Percentiles rank a stretch among this genome's conserved stretches.
phyloP scores from a whole-genome alignment of 1,140 invertebrate genomes.

The Neomicropteryx cornuta region DNA sequence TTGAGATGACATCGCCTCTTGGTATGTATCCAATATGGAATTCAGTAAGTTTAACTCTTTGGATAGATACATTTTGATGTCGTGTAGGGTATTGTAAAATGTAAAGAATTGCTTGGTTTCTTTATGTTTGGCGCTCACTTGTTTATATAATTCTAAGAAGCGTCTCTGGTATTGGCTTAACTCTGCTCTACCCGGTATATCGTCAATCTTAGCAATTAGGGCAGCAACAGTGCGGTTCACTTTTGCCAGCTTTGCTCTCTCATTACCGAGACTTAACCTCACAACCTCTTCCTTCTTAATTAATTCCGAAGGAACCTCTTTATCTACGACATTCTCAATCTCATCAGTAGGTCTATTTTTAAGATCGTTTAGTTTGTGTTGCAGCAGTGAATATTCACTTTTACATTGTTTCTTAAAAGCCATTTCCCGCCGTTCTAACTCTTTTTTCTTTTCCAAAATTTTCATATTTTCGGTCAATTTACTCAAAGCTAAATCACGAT shows the following conservation, averaged over 20 bases:
- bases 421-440: too few relatives aligned
- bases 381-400: too few relatives aligned
- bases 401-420: too few relatives aligned
- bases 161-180: constrained; percentile 89
- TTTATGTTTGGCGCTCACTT: constrained; percentile 88
- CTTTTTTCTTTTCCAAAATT: too few relatives aligned
- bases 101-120: constrained; percentile 97
- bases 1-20: constrained; percentile 63
- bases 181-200: constrained; percentile 85
- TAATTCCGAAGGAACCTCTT: too few relatives aligned
- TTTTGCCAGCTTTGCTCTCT: constrained; percentile 59
- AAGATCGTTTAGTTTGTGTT: too few relatives aligned
- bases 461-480: too few relatives aligned
- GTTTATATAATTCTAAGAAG: constrained; percentile 94
- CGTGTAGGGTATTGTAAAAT: constrained; percentile 91
- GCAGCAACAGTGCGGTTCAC: constrained; percentile 73
- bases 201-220: constrained; percentile 73
- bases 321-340: too few relatives aligned
- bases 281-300: too few relatives aligned
- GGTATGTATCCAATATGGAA: constrained; percentile 89
- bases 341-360: too few relatives aligned
- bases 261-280: constrained; percentile 19
- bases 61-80: constrained; percentile 81
- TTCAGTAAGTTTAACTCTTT: constrained; percentile 88
- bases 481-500: too few relatives aligned